These are phyloP conservation scores for Hydropsyche betteni DNA, from an alignment of 2,888 invertebrate species.

Conservation along the genomic window DNA sequence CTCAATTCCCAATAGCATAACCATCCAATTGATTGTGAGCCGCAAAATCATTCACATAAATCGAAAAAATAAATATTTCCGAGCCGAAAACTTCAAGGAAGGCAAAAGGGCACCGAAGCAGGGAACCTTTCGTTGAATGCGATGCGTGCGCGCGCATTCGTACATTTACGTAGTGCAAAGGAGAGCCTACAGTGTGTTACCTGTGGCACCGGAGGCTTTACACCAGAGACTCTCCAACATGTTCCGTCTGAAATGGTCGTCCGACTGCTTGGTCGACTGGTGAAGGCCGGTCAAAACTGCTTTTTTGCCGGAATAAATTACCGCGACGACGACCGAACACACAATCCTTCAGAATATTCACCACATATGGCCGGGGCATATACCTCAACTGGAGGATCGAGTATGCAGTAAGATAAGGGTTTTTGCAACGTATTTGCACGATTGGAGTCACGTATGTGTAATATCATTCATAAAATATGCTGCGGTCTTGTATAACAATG, in stretches of 20 bases:
- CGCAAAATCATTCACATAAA: background rate
- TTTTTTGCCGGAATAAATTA: constrained; percentile 30
- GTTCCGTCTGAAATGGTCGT: constrained; percentile 15
- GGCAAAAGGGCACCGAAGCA: constrained; percentile 31
- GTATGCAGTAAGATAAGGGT: no score
- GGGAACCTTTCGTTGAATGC: background rate
- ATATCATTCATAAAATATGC: no score
- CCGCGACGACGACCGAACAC: constrained; percentile 17
- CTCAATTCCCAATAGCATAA: background rate
- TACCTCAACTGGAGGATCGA: no score
- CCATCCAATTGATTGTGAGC: background rate
- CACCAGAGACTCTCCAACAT: constrained; percentile 30
- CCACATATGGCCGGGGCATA: no score
- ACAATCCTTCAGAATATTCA: constrained; percentile 10
- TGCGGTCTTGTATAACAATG: no score
- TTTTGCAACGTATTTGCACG: no score
- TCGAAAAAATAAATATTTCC: no score
- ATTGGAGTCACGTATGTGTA: no score
- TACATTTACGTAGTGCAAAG: background rate
- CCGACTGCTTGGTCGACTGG: background rate
- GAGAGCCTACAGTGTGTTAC: constrained; percentile 5
- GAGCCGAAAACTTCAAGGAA: background rate
- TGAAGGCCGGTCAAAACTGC: constrained; percentile 38
- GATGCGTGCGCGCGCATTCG: constrained; percentile 10
- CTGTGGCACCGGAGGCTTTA: background rate